phyloP scores from a whole-genome alignment of 2,797 vertebrate genomes.

The Dendrocincla fuliginosa region DNA sequence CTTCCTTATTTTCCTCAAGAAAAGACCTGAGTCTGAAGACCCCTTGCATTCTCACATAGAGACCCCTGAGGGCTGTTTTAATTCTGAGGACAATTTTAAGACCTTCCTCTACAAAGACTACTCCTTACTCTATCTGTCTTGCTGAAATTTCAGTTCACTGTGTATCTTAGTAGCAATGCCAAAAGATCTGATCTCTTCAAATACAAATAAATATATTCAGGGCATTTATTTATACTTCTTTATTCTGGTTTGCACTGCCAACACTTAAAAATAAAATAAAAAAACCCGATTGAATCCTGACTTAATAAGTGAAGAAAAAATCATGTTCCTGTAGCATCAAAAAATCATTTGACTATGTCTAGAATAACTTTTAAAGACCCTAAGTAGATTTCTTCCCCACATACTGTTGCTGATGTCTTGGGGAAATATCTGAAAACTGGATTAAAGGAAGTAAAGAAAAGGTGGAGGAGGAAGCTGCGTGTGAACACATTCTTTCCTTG shows the following conservation, averaged over 20 bases:
- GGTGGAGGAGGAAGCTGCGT: not conserved
- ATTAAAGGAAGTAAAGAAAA: slow-evolving; percentile 17
- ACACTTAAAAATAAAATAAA: not conserved
- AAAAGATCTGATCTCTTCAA: not conserved
- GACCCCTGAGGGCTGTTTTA: not conserved
- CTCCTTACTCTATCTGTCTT: not conserved
- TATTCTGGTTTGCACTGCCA: not conserved
- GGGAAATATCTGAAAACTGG: not conserved
- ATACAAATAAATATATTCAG: not conserved
- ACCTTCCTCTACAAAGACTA: not conserved
- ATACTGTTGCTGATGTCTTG: not conserved
- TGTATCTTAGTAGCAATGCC: not conserved
- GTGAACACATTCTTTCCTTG: slow-evolving; percentile 37
- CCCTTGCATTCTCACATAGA: not conserved
- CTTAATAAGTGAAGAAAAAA: not conserved
- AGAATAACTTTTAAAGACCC: not conserved
- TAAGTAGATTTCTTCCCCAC: not conserved
- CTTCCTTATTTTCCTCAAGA: not conserved
- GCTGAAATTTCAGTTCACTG: not conserved
- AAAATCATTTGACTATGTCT: not conserved
- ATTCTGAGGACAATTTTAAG: not conserved
- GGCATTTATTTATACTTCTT: not conserved
- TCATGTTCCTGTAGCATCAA: not conserved
- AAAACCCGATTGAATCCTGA: not conserved
- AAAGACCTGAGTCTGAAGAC: not conserved